Percentiles rank a stretch among this genome's conserved stretches.
These are phyloP conservation scores for Mesorhabditis spiculigera DNA, from an alignment of 2,888 invertebrate genomes.

Conservation along the genomic window DNA sequence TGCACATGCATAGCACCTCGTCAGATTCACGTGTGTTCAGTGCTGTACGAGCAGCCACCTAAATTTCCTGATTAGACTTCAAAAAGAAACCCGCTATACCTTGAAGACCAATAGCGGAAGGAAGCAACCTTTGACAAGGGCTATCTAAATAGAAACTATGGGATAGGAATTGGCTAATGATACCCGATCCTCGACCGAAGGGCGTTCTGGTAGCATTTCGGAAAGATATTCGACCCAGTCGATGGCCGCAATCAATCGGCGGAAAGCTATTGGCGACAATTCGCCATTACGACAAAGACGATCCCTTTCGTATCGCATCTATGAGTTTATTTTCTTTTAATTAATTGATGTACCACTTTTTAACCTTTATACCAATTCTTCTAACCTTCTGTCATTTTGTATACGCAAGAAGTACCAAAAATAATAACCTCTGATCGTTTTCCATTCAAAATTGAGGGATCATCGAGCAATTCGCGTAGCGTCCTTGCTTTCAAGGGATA, in stretches of 20 bases:
- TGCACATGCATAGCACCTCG: constrained; percentile 48
- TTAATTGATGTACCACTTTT: no score
- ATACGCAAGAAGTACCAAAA: no score
- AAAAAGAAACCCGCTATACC: neutral
- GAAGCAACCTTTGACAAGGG: constrained; percentile 41
- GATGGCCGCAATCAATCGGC: constrained; percentile 52
- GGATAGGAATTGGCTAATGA: neutral
- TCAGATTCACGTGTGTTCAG: constrained; percentile 39
- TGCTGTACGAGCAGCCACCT: constrained; percentile 40
- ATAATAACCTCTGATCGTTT: constrained; percentile 45
- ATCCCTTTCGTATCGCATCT: constrained; percentile 53
- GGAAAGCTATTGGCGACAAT: constrained; percentile 47
- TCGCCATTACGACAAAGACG: constrained; percentile 53
- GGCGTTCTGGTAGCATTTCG: constrained; percentile 39
- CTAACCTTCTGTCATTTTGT: neutral
- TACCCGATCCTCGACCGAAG: constrained; percentile 44
- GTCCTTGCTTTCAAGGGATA: constrained; percentile 47
- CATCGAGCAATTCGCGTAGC: constrained; percentile 44
- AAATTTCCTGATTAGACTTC: no score
- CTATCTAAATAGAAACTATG: constrained; percentile 23
- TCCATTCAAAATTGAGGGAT: constrained; percentile 43
- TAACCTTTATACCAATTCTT: neutral
- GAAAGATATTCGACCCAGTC: constrained; percentile 53
- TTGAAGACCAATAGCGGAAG: constrained; percentile 50
- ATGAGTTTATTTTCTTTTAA: no score